Evolutionary conservation across 2,113 vertebrate species (phyloP).

Genomic region (Lucifuga dentata): DNA sequence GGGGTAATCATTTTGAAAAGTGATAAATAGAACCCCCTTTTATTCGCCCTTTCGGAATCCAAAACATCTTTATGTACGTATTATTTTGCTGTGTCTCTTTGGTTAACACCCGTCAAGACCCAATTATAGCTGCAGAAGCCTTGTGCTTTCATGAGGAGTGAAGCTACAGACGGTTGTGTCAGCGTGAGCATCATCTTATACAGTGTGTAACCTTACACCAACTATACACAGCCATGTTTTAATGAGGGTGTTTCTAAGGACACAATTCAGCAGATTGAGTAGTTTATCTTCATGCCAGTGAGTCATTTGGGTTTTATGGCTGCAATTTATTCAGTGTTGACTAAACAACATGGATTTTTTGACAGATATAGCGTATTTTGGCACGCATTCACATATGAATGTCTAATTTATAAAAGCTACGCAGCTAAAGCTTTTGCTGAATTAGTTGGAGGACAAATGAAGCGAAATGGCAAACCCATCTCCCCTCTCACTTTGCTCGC

Average conservation of each 20-base stretch:
- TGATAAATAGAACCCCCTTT: slow-evolving; percentile 73
- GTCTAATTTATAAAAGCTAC: slow-evolving; percentile 58
- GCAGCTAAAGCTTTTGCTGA: slow-evolving; percentile 33
- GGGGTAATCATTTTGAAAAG: slow-evolving; percentile 82
- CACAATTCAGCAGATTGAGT: slow-evolving; percentile 60
- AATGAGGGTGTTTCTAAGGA: slow-evolving; percentile 56
- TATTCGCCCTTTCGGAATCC: slow-evolving; percentile 59
- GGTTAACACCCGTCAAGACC: slow-evolving; percentile 69
- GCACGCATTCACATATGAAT: slow-evolving; percentile 42
- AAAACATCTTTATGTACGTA: slow-evolving; percentile 75
- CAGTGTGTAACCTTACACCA: slow-evolving; percentile 42
- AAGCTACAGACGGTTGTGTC: slow-evolving; percentile 54
- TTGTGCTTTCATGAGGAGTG: slow-evolving; percentile 61
- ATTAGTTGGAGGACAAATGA: slow-evolving; percentile 63
- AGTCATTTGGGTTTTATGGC: slow-evolving; percentile 23
- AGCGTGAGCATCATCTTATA: slow-evolving; percentile 46
- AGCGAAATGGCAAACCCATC: slow-evolving; percentile 55
- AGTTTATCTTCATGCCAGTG: slow-evolving; percentile 45
- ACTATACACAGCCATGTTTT: slow-evolving; percentile 45
- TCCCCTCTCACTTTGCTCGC: slow-evolving; percentile 53
- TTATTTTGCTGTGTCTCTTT: slow-evolving; percentile 68
- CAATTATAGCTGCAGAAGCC: slow-evolving; percentile 67
- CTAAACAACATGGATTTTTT: slow-evolving; percentile 32
- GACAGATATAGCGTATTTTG: slow-evolving; percentile 34
- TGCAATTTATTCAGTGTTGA: slow-evolving; percentile 30